Percentiles rank a stretch among this genome's conserved stretches.
These are phyloP conservation scores for Cyclura pinguis DNA, from an alignment of 2,797 vertebrate genomes.

Conservation along the genomic window DNA sequence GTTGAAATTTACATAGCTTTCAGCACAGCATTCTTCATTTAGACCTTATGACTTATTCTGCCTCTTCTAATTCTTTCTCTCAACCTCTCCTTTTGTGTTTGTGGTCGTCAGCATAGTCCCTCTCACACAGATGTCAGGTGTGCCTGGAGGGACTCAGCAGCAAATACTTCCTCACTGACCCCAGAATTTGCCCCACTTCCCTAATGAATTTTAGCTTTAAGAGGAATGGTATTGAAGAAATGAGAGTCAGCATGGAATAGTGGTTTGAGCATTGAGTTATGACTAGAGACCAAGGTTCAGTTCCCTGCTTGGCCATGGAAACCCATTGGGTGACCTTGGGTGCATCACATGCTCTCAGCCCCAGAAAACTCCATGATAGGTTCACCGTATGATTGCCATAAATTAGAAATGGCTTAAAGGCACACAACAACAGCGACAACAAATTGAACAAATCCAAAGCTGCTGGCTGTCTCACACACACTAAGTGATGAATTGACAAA, in stretches of 20 bases:
- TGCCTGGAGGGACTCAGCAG: background rate
- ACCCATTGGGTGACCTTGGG: too few relatives aligned
- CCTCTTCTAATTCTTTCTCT: too few relatives aligned
- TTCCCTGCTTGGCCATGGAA: too few relatives aligned
- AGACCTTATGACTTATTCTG: background rate
- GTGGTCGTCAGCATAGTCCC: background rate
- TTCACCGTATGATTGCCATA: too few relatives aligned
- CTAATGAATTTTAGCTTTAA: background rate
- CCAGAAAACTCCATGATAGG: too few relatives aligned
- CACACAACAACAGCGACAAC: too few relatives aligned
- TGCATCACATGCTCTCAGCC: too few relatives aligned
- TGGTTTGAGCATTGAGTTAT: too few relatives aligned
- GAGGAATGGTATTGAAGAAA: background rate
- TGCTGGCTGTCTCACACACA: too few relatives aligned
- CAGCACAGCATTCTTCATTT: background rate
- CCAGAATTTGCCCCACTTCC: background rate
- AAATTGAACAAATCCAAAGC: background rate
- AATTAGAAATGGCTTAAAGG: too few relatives aligned
- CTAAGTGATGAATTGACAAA: background rate
- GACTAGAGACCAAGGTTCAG: too few relatives aligned
- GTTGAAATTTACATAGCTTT: background rate
- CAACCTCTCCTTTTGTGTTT: background rate
- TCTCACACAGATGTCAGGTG: background rate
- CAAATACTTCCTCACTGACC: conserved; percentile 32
- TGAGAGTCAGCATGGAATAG: too few relatives aligned